Percentiles rank a stretch among this genome's conserved stretches.
Evolutionary conservation across 2,113 vertebrate genomes (phyloP).

Genomic region (Cyprinodon variegatus): DNA sequence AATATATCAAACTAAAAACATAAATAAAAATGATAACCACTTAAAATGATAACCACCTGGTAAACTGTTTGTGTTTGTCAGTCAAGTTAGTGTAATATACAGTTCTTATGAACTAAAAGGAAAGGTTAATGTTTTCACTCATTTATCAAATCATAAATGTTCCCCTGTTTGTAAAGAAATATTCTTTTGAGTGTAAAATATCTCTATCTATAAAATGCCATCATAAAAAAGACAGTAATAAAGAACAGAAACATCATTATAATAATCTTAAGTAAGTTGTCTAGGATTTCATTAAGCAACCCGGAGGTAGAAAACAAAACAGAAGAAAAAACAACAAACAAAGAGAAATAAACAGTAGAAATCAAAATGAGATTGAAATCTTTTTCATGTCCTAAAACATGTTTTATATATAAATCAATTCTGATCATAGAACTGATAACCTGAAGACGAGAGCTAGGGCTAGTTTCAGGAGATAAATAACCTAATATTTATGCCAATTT

Average conservation of each 20-base stretch:
- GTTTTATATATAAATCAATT: background rate
- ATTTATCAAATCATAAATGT: slow-evolving; percentile 26
- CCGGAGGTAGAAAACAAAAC: background rate
- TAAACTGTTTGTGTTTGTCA: background rate
- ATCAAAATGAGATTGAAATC: no score
- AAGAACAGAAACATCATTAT: slow-evolving; percentile 2
- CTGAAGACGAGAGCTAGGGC: slow-evolving; percentile 8
- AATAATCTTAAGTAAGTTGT: background rate
- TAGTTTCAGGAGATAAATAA: background rate
- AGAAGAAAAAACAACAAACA: background rate
- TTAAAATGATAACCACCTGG: no score
- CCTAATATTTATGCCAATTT: background rate
- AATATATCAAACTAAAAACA: no score
- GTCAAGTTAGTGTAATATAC: background rate
- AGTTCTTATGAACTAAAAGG: background rate
- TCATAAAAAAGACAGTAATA: slow-evolving; percentile 15
- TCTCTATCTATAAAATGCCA: background rate
- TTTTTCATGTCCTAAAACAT: background rate
- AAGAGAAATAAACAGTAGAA: no score
- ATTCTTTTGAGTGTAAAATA: slow-evolving; percentile 25
- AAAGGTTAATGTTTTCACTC: slow-evolving; percentile 7
- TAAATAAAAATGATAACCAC: no score
- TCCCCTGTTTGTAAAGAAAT: slow-evolving; percentile 33
- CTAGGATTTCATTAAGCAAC: background rate
- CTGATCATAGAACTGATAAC: background rate